These are phyloP conservation scores for Phragmatobia fuliginosa DNA, from an alignment of 2,888 invertebrate genomes.

Conservation along the genomic window DNA sequence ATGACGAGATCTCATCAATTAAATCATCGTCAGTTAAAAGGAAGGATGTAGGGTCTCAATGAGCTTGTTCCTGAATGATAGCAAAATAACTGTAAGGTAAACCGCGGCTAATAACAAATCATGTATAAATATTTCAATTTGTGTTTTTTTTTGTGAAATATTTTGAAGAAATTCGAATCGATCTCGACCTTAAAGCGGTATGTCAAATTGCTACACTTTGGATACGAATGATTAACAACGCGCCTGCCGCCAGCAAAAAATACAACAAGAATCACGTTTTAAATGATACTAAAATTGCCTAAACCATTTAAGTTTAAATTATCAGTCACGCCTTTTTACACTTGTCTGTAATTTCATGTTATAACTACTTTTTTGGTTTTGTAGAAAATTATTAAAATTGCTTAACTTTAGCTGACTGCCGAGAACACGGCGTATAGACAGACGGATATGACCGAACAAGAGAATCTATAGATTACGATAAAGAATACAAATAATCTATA, in stretches of 20 bases:
- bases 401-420: too few species aligned
- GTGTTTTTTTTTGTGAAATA: too few species aligned
- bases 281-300: background rate
- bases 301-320: background rate
- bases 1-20: too few species aligned
- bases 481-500: too few species aligned
- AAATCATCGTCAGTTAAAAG: too few species aligned
- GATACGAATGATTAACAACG: background rate
- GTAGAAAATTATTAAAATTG: background rate
- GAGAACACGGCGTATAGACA: too few species aligned
- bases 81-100: background rate
- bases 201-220: background rate
- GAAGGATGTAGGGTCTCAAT: too few species aligned
- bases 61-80: too few species aligned
- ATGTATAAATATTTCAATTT: too few species aligned
- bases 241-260: background rate
- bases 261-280: background rate
- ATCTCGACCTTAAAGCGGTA: background rate
- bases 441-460: too few species aligned
- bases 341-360: background rate
- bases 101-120: background rate
- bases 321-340: background rate
- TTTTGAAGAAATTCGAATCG: background rate
- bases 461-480: too few species aligned
- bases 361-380: background rate